A percentile compares a stretch with the other conserved stretches of the same genome.
phyloP scores from a whole-genome alignment of 2,888 invertebrate species.

The Aphidius colemani region DNA sequence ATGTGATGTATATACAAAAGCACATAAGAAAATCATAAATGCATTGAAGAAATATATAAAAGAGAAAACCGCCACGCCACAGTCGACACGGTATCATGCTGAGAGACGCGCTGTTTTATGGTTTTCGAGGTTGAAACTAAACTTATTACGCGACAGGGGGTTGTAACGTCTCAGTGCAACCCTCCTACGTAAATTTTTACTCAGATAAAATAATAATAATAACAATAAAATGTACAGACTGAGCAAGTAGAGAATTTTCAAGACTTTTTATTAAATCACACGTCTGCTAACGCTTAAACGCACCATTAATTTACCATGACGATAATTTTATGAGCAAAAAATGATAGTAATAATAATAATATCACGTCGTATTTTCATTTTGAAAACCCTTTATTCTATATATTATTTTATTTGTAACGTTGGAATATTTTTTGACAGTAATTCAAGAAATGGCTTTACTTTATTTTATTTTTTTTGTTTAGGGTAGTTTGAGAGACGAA shows the following conservation, averaged over 20 bases:
- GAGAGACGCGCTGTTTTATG: constrained; percentile 52
- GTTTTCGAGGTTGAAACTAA: constrained; percentile 57
- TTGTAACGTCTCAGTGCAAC: constrained; percentile 34
- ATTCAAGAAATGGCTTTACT: background rate
- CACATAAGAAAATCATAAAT: too few species aligned
- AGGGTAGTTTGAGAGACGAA: background rate
- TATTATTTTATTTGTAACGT: too few species aligned
- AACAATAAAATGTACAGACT: too few species aligned
- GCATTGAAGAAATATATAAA: constrained; percentile 9
- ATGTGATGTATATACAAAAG: too few species aligned
- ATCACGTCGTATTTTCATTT: too few species aligned
- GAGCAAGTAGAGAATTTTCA: constrained; percentile 9
- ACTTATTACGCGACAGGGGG: constrained; percentile 56
- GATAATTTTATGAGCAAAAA: constrained; percentile 46
- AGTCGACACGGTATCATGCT: constrained; percentile 35
- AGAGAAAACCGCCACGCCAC: constrained; percentile 21
- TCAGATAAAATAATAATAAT: too few species aligned
- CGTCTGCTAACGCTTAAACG: constrained; percentile 47
- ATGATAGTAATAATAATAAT: background rate
- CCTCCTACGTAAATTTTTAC: constrained; percentile 27
- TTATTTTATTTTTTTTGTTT: constrained; percentile 2
- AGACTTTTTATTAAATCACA: constrained; percentile 56
- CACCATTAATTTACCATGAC: constrained; percentile 55
- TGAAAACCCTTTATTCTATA: too few species aligned
- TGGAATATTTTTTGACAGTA: too few species aligned